Conservation (phyloP, 1,140 invertebrate genomes). For the Leptinotarsa defecta region DNA sequence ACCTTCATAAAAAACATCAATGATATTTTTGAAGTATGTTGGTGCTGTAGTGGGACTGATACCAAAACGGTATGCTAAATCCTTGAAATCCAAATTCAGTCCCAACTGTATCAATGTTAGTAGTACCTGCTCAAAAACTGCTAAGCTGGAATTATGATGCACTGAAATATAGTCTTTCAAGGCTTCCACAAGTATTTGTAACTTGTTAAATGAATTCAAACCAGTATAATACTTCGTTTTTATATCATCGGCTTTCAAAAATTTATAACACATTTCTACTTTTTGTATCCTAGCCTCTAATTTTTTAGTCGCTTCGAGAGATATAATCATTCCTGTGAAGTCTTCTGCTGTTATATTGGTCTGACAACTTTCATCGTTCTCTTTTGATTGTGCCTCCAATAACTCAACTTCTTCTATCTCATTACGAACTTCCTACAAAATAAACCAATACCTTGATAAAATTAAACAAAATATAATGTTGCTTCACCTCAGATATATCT, state of each 20-base stretch:
- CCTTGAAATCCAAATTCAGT: slow-evolving; percentile 25
- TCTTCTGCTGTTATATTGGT: slow-evolving; percentile 7
- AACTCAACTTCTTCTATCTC: not conserved
- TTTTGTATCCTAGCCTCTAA: not conserved
- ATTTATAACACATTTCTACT: not conserved
- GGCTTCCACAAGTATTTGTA: not conserved
- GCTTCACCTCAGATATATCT: too few species aligned
- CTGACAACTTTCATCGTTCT: not conserved
- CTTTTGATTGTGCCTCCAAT: not conserved
- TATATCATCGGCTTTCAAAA: not conserved
- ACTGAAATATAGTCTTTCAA: not conserved
- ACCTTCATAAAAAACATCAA: too few species aligned
- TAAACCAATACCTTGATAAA: not conserved
- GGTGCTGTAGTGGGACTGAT: not conserved
- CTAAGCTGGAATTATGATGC: not conserved
- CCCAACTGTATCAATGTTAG: slow-evolving; percentile 15
- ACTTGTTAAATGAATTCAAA: not conserved
- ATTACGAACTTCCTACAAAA: not conserved
- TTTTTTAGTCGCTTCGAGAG: not conserved
- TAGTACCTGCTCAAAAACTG: slow-evolving; percentile 19
- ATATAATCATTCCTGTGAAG: slow-evolving; percentile 4
- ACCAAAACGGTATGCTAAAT: slow-evolving; percentile 18
- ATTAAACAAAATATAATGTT: not conserved
- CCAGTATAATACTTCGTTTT: slow-evolving; percentile 9
- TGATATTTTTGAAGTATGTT: too few species aligned